Percentiles rank a stretch among this genome's conserved stretches.
Conservation (phyloP, 1,140 invertebrate species). For the Steinernema feltiae region DNA sequence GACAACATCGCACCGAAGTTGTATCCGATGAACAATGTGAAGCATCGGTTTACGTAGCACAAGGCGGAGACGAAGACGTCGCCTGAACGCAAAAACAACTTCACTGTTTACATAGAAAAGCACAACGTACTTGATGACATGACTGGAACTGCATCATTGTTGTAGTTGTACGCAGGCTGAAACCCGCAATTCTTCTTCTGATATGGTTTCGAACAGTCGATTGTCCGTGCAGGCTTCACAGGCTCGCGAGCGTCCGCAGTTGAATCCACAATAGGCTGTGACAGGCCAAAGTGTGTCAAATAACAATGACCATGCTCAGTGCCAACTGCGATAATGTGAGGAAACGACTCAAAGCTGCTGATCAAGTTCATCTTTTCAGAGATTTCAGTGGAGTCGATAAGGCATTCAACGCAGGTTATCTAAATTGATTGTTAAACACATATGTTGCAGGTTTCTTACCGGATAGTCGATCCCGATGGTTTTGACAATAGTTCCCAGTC, state of each 20-base stretch:
- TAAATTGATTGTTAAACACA: background rate
- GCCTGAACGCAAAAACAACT: background rate
- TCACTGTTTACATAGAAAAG: background rate
- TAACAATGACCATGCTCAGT: background rate
- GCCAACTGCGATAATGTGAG: background rate
- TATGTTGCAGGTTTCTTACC: background rate
- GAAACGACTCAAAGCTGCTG: background rate
- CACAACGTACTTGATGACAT: background rate
- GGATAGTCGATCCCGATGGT: constrained; percentile 2
- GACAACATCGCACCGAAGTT: background rate
- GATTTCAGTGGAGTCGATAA: background rate
- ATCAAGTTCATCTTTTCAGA: background rate
- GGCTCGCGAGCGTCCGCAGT: background rate
- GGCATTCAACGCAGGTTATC: background rate
- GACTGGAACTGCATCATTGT: background rate
- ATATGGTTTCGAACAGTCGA: background rate
- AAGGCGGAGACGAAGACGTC: background rate
- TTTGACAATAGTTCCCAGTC: background rate
- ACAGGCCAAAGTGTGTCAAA: background rate
- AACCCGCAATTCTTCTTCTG: background rate
- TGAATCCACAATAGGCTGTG: background rate
- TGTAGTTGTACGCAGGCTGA: background rate
- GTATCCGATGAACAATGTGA: background rate
- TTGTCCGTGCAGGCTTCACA: background rate
- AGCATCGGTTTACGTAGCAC: background rate